Evolutionary conservation across 2,797 vertebrate genomes (phyloP).

Genomic region (Macropodus opercularis): DNA sequence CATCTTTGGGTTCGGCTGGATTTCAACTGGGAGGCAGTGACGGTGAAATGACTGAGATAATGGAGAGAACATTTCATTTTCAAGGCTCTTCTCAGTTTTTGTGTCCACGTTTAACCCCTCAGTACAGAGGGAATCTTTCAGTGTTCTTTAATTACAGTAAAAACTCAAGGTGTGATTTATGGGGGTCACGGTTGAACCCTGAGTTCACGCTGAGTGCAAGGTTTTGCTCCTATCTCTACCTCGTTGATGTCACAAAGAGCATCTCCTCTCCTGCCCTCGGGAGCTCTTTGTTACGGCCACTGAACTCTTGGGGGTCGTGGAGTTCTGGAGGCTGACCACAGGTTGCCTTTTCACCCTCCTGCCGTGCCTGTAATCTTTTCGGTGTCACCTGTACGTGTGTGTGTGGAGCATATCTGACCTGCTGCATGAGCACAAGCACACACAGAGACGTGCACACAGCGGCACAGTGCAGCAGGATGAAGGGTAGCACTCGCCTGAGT

Average conservation of each 20-base stretch:
- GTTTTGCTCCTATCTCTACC: constrained; percentile 26
- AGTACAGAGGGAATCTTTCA: constrained; percentile 12
- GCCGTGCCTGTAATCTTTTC: constrained; percentile 21
- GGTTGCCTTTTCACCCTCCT: constrained; percentile 39
- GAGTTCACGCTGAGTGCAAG: constrained; percentile 58
- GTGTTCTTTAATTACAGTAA: constrained; percentile 7
- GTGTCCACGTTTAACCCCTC: not conserved
- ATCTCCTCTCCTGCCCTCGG: constrained; percentile 36
- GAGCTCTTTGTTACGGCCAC: constrained; percentile 49
- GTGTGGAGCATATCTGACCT: constrained; percentile 2
- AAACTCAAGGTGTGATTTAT: constrained; percentile 17
- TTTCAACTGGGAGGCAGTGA: constrained; percentile 10
- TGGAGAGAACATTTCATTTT: constrained; percentile 11
- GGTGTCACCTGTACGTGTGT: constrained; percentile 21
- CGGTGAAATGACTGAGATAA: constrained; percentile 24
- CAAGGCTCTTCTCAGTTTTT: constrained; percentile 3
- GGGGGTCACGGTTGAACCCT: constrained; percentile 10
- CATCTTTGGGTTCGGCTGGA: constrained; percentile 29
- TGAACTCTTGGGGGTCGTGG: constrained; percentile 45
- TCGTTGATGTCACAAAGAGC: constrained; percentile 34
- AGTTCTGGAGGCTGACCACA: constrained; percentile 35
- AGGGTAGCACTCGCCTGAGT: not conserved
- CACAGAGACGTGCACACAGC: constrained; percentile 1
- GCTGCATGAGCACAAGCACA: not conserved
- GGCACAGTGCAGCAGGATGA: not conserved